Percentiles rank a stretch among this genome's conserved stretches.
These are phyloP conservation scores for Chaetophractus vellerosus DNA, from an alignment of 2,797 vertebrate species.

Conservation along the genomic window DNA sequence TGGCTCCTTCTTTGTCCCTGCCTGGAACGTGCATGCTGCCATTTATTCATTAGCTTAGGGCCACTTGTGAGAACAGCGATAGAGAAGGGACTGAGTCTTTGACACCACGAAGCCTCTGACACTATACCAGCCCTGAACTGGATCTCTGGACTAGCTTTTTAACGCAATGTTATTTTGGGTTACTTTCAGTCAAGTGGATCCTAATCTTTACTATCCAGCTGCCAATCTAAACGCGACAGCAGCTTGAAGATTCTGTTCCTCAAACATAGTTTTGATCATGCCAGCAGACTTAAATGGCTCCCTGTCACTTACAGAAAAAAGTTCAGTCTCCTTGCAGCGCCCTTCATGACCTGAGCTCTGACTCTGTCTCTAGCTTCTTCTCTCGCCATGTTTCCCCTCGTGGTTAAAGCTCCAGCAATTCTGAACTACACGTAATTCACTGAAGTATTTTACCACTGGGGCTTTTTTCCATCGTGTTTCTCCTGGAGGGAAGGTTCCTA, in stretches of 20 bases:
- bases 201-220: neutral
- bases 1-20: neutral
- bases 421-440: neutral
- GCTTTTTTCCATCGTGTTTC: neutral
- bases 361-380: neutral
- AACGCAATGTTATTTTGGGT: neutral
- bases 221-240: neutral
- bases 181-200: neutral
- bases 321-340: neutral
- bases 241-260: neutral
- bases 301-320: neutral
- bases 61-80: neutral
- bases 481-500: neutral
- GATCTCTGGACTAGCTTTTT: neutral
- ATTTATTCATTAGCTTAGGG: neutral
- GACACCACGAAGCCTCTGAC: neutral
- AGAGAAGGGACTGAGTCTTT: neutral
- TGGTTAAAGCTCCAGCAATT: neutral
- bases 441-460: neutral
- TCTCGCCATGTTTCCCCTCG: neutral
- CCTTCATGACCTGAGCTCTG: neutral
- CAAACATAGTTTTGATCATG: neutral
- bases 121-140: neutral
- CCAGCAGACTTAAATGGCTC: neutral
- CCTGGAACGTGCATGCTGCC: neutral